Percentiles rank a stretch among this genome's conserved stretches.
Evolutionary conservation across 2,797 vertebrate genomes (phyloP).

Genomic region (Momotus momota): DNA sequence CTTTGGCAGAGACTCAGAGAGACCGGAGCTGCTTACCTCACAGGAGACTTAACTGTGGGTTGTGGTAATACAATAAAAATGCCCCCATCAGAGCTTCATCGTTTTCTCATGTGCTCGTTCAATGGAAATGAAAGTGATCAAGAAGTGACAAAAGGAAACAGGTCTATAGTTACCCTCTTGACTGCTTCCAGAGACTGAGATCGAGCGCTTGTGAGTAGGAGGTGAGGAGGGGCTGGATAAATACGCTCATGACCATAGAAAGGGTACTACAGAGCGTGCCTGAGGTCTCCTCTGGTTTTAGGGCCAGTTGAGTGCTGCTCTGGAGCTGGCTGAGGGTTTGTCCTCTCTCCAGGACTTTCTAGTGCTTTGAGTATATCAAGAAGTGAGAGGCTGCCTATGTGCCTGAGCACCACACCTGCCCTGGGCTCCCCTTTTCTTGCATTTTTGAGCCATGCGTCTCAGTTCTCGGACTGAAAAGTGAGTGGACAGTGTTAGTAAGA

Average conservation of each 20-base stretch:
- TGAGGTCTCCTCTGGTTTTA: neutral
- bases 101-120: neutral
- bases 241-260: fast-evolving
- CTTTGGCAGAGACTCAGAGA: neutral
- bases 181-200: neutral
- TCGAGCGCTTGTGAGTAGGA: fast-evolving
- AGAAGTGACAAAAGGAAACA: neutral
- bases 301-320: neutral
- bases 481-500: neutral
- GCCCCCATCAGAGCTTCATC: neutral
- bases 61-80: neutral
- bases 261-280: neutral
- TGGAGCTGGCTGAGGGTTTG: neutral
- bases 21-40: neutral
- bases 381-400: neutral
- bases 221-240: neutral
- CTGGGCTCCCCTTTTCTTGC: fast-evolving
- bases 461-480: neutral
- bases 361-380: fast-evolving
- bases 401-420: fast-evolving
- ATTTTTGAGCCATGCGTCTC: fast-evolving
- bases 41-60: neutral
- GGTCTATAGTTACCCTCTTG: neutral
- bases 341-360: neutral
- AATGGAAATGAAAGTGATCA: conserved; percentile 11